Percentiles rank a stretch among this genome's conserved stretches.
These are phyloP conservation scores for Drosophila sp. DNA, from an alignment of 1,140 invertebrate genomes.

Conservation along the genomic window DNA sequence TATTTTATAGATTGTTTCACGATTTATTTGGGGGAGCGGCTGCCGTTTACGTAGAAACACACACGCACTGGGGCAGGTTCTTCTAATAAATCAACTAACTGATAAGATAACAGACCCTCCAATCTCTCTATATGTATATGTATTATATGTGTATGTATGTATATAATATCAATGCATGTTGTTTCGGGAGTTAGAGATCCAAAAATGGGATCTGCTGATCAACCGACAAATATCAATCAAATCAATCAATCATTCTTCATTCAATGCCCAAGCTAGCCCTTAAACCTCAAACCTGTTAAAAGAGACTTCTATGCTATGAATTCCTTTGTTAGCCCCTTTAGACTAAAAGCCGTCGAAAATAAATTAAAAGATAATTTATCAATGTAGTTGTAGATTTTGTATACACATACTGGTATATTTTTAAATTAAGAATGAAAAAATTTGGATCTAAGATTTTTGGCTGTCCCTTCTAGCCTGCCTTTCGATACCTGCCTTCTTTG, in stretches of 20 bases:
- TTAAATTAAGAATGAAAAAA: too few relatives aligned
- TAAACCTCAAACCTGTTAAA: too few relatives aligned
- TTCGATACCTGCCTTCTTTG: not conserved
- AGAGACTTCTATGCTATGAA: too few relatives aligned
- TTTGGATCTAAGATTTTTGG: too few relatives aligned
- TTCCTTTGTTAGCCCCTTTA: too few relatives aligned
- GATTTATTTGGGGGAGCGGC: slow-evolving; percentile 8
- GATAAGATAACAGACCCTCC: not conserved
- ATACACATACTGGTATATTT: too few relatives aligned
- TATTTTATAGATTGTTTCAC: not conserved
- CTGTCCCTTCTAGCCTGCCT: too few relatives aligned
- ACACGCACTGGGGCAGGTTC: slow-evolving; percentile 7
- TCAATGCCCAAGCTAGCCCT: too few relatives aligned
- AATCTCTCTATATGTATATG: not conserved
- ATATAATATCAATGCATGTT: slow-evolving; percentile 1
- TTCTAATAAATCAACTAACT: slow-evolving; percentile 13
- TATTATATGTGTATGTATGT: not conserved
- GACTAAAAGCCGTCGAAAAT: too few relatives aligned
- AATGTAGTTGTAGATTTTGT: too few relatives aligned
- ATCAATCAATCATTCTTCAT: not conserved
- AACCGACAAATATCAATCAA: not conserved
- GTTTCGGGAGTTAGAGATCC: not conserved
- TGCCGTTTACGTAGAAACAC: not conserved
- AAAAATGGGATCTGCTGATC: not conserved
- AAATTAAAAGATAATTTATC: too few relatives aligned